Base-by-base conservation (phyloP, 2,888 invertebrate genomes). In the Microctonus aethiopoides region DNA sequence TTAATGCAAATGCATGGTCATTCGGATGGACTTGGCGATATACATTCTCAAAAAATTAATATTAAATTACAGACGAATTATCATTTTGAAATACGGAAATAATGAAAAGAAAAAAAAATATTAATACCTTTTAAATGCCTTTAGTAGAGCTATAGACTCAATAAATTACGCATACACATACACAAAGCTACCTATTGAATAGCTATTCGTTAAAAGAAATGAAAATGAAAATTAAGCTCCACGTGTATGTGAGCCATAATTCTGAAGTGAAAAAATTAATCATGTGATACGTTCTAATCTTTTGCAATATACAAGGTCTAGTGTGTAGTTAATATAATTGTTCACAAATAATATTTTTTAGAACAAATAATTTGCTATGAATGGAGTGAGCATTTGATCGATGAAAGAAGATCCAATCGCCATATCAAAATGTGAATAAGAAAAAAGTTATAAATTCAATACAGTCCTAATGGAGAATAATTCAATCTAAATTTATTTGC, bases 341-440 rank as follows among this genome's bases (percentile, higher is more conserved):
- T 13, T 24, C 76, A 76, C 74, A 67, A 74, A 73, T 71, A 70
- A 70, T 77, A 76, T 78, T 80, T 78, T 73, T 73, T 72, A 75
- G 75, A 74, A 74, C 74, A 76, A 57, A 70, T 24, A 13, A 39
- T 39, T 29, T 57, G 34, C 56, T 34, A 41, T 29, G 13, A 32
- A 52, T 63, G 26, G n/a, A 46, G 20, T 16, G n/a, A 16, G 16
- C 20, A 34, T n/a, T 46, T 71, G 65, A 41, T 10, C 2, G 66
- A 69, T 36, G 68, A 70, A 72, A 65, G 71, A 68, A 2, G 46
- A 59, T 65, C 32, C 67, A 41, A 64, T 59, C 46, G 54, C 39
- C 67, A 67, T 72, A 72, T 67, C 66, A 64, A 46, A 68, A 41
- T 60, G 36, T 24, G 24, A 26, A 36, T 66, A 36, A 72, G 62